phyloP scores from a whole-genome alignment of 2,797 vertebrate species.

The Pseudotriccus pelzelni region DNA sequence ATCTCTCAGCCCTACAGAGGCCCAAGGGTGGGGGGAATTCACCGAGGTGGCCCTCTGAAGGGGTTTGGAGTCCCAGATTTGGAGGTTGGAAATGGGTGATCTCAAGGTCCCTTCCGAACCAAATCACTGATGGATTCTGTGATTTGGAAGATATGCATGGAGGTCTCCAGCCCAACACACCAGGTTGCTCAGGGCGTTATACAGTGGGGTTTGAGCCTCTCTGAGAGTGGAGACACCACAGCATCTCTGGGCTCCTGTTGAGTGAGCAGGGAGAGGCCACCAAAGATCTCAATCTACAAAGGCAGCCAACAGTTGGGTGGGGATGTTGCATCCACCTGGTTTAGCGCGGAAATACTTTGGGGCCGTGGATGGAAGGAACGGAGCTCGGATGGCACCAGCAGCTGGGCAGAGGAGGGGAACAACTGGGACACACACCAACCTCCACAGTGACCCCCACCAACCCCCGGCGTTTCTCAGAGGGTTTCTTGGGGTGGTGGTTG shows the following conservation, averaged over 20 bases:
- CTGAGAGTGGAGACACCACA: neutral
- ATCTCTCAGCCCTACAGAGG: neutral
- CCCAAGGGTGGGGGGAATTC: fast-evolving
- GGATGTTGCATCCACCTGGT: neutral
- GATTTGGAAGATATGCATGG: neutral
- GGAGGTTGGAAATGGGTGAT: neutral
- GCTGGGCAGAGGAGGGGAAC: neutral
- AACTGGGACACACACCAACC: neutral
- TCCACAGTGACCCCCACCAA: fast-evolving
- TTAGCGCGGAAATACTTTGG: fast-evolving
- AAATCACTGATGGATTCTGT: neutral
- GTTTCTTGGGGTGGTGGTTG: neutral
- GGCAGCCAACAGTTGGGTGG: neutral
- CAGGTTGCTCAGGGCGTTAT: neutral
- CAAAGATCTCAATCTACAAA: neutral
- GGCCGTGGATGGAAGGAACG: neutral
- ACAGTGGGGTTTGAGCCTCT: fast-evolving
- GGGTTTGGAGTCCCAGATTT: neutral
- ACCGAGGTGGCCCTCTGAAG: neutral
- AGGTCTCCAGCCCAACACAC: neutral
- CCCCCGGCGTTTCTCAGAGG: neutral
- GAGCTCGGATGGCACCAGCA: fast-evolving
- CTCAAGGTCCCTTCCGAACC: neutral
- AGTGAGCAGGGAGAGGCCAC: neutral
- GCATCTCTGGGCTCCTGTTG: neutral